Percentiles rank a stretch among this genome's conserved stretches.
These are phyloP conservation scores for Xiphydria camelus DNA, from an alignment of 2,888 invertebrate species.

Conservation along the genomic window DNA sequence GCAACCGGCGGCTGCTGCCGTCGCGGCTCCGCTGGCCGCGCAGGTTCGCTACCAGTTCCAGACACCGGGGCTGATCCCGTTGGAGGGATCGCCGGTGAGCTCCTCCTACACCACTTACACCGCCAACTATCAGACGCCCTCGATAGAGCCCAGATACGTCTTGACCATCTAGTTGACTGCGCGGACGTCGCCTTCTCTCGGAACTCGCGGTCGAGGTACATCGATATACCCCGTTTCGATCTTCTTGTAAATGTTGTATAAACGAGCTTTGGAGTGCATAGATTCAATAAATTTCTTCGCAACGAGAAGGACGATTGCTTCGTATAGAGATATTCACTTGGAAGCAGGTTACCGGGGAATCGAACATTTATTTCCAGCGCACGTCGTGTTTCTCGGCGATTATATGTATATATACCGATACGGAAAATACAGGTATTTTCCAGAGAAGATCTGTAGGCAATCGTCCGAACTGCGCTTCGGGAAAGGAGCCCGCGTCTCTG, in stretches of 20 bases:
- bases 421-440: background rate
- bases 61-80: slow-evolving; percentile 29
- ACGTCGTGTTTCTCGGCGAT: too few species aligned
- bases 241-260: slow-evolving; percentile 35
- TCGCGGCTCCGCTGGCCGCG: slow-evolving; percentile 35
- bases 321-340: background rate
- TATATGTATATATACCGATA: too few species aligned
- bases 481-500: too few species aligned
- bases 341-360: too few species aligned
- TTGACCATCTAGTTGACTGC: slow-evolving; percentile 44
- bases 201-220: too few species aligned
- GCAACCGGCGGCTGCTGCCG: slow-evolving; percentile 10
- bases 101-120: slow-evolving; percentile 42
- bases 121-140: slow-evolving; percentile 42
- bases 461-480: too few species aligned
- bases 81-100: slow-evolving; percentile 18
- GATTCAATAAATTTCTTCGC: background rate
- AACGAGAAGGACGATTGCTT: background rate
- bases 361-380: too few species aligned
- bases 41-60: slow-evolving; percentile 46
- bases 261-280: background rate
- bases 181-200: too few species aligned
- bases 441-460: too few species aligned
- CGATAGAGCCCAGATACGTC: slow-evolving; percentile 43
- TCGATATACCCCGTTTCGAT: too few species aligned